A percentile compares a stretch with the other conserved stretches of the same genome.
These are phyloP conservation scores for Lepidothrix coronata DNA, from an alignment of 2,113 vertebrate species.

Conservation along the genomic window DNA sequence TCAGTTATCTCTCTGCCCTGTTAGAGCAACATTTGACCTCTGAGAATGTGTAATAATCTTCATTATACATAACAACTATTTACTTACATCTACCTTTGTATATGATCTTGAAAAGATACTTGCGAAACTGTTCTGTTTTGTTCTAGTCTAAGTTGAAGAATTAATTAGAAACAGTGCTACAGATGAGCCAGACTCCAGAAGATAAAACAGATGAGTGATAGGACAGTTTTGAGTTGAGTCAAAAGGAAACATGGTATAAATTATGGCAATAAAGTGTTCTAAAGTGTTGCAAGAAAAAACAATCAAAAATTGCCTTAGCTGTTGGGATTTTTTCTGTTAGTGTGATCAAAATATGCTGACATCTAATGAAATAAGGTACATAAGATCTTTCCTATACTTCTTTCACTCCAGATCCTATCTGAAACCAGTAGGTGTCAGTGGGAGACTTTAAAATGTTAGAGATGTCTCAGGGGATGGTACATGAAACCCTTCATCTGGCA, in stretches of 20 bases:
- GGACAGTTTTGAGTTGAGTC: not conserved
- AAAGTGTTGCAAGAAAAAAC: not conserved
- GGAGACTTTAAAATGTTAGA: not conserved
- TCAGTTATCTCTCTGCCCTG: not conserved
- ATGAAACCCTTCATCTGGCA: not conserved
- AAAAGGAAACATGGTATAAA: not conserved
- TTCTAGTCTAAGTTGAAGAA: conserved; percentile 49
- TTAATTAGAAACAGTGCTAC: conserved; percentile 35
- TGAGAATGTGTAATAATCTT: not conserved
- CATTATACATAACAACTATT: not conserved
- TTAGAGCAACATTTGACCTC: not conserved
- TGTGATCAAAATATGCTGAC: not conserved
- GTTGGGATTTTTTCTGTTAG: not conserved
- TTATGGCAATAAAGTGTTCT: not conserved
- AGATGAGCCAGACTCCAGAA: not conserved
- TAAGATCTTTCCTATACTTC: not conserved
- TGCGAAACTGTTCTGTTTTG: not conserved
- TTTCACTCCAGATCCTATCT: not conserved
- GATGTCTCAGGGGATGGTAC: not conserved
- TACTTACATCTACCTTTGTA: not conserved
- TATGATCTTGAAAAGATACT: not conserved
- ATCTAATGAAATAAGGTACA: not conserved
- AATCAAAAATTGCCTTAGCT: not conserved
- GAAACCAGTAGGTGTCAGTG: conserved; percentile 25
- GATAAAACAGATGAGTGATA: not conserved